These are phyloP conservation scores for Macheiramphus alcinus DNA, from an alignment of 2,113 vertebrate genomes.

Conservation along the genomic window DNA sequence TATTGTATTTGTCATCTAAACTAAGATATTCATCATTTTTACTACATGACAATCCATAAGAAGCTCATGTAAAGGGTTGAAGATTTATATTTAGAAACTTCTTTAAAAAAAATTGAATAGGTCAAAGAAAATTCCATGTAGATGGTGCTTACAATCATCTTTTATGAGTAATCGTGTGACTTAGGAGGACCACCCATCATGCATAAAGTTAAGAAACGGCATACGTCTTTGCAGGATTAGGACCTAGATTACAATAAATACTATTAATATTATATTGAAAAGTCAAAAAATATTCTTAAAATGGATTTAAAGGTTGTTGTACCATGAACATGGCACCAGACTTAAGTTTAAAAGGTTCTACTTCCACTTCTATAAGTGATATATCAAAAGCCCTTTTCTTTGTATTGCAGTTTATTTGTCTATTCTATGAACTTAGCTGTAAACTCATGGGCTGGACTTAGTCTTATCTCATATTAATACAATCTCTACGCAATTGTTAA, in stretches of 20 bases:
- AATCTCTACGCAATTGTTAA: not conserved
- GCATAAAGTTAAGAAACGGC: not conserved
- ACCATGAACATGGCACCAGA: not conserved
- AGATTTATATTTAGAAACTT: not conserved
- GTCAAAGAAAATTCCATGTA: not conserved
- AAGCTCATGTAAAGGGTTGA: not conserved
- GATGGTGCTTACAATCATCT: not conserved
- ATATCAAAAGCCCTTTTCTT: not conserved
- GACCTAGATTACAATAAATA: not conserved
- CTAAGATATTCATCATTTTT: not conserved
- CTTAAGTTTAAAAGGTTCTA: not conserved
- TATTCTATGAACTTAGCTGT: not conserved
- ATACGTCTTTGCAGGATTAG: not conserved
- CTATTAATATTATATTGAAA: not conserved
- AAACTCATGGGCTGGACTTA: not conserved
- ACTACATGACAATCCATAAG: not conserved
- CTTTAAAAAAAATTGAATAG: not conserved
- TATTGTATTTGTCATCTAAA: constrained; percentile 5
- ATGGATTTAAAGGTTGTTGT: not conserved
- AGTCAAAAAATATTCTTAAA: not conserved
- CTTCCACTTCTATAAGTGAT: not conserved
- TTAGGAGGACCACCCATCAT: not conserved
- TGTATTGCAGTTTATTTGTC: not conserved
- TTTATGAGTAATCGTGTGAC: not conserved
- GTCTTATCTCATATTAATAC: not conserved